Base-by-base conservation (phyloP, 1,140 invertebrate genomes). In the Microplitis demolitor region DNA sequence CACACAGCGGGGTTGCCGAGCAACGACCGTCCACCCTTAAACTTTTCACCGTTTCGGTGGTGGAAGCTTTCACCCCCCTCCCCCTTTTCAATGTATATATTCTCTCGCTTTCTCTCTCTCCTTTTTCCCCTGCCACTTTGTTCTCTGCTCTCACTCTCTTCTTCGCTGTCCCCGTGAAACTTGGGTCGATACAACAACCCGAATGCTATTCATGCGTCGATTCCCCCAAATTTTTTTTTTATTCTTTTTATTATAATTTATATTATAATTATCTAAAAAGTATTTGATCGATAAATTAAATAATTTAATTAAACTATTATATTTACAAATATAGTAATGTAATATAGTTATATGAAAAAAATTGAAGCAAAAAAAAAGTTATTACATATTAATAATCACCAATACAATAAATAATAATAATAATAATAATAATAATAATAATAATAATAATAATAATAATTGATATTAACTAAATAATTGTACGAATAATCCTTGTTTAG, bases 11-110 rank as follows among this genome's bases (percentile, higher is more conserved):
- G 76, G 85, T 87, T 86, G 85, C 85, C 77, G 82, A 76, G 85
- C 85, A 87, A 87, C 85, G 82, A 82, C 78, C 85, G 82, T 86
- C 84, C 82, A 86, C 85, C 86, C 84, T 86, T 84, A 83, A 86
- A 82, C 81, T 79, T 80, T 81, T 79, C 79, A 79, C 78, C 81
- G 81, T 82, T 80, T 77, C 11, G 39, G 11, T 45, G 39, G 5
- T 11, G 78, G 69, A 69, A 70, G 75, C 76, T 76, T 75, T 75
- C 75, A 61, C 33, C 39, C 66, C 56, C 3, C 24, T 62, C 71
- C 68, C 72, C 69, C 78, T 74, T 61, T 64, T 64, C 58, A 66
- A 45, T 24, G 2, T 24, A 45, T 45, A 45, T 53, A 58, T 63
- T 64, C 50, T 37, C 61, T 58, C 51, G n/a, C 50, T 63, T 56